Evolutionary conservation across 2,113 vertebrate genomes (phyloP).

Genomic region (Myotis yumanensis): DNA sequence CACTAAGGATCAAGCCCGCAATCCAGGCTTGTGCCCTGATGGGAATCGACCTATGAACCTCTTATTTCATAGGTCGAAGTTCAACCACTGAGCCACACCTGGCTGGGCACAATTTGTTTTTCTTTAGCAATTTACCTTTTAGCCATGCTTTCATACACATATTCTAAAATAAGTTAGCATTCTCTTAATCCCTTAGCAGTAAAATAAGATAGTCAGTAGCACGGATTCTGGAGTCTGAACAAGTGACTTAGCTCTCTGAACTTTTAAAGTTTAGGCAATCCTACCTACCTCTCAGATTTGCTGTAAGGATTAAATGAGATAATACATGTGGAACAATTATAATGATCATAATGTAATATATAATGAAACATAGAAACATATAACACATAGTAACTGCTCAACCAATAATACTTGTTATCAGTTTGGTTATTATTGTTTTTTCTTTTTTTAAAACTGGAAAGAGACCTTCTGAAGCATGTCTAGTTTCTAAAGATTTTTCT

Average conservation of each 20-base stretch:
- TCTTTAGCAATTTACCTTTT: conserved; percentile 4
- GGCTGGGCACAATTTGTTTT: too few species aligned
- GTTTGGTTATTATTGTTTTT: not conserved
- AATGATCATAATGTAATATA: not conserved
- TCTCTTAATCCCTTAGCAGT: not conserved
- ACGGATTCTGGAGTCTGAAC: not conserved
- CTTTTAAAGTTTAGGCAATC: conserved; percentile 7
- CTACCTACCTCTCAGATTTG: not conserved
- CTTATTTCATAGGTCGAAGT: too few species aligned
- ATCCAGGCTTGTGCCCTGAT: too few species aligned
- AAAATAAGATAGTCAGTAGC: not conserved
- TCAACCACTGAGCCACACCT: too few species aligned
- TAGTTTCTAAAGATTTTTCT: conserved; percentile 28
- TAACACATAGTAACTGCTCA: not conserved
- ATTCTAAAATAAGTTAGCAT: not conserved
- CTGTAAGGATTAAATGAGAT: not conserved
- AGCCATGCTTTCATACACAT: not conserved
- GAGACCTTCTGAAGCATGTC: not conserved
- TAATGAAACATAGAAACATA: not conserved
- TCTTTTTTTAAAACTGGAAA: not conserved
- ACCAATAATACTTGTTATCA: not conserved
- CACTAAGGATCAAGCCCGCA: too few species aligned
- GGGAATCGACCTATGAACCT: too few species aligned
- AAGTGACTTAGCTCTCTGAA: not conserved
- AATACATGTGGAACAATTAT: not conserved